Evolutionary conservation across 92 coral and sea anemone genomes (phyloP), one percentile per base, ranked within the genome.

Genomic region (Pocillopora meandrina): DNA sequence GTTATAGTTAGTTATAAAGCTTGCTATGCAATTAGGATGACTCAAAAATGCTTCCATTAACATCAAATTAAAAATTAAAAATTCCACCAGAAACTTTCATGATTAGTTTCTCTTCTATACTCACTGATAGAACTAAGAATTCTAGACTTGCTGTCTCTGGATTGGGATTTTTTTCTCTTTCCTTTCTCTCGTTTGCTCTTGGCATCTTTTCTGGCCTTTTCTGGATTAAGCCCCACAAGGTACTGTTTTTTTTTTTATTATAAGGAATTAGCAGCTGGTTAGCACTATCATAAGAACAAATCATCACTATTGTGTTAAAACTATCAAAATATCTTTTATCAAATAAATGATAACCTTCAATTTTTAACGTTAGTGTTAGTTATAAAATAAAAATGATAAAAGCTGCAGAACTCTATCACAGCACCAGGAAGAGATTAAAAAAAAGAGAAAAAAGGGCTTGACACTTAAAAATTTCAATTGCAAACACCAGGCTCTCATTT

Each of bases 91-190:
- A 7, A 42, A 42, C 52, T 42, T 42, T 42, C 1, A 70, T 16
- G 11, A 1, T 15, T 34, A 20, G 17, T 36, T 70, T 16, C 9
- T 21, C 7, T 70, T 35, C 42, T 20, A 81, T 81, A 81, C 85
- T 81, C 85, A 81, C 85, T 71, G 67, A 71, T 55, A 81, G 66
- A 56, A 71, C 17, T 65, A 10, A 83, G 64, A 74, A 83, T 74
- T 83, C 80, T 65, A 73, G 80, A 49, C 86, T 62, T 83, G 79
- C 79, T 83, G 79, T 71, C 70, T 62, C 72, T 82, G 80, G 86
- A 83, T 62, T 73, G 72, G n/a, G 86, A 64, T 74, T 83, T 83
- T 47, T 33, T 61, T 74, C 80, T 33, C 60, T 83, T 83, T 65
- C 70, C 73, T 73, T 83, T 83, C 56, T 83, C 80, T 56, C 65